Evolutionary conservation across 2,113 vertebrate species (phyloP).

Genomic region (Pseudonaja textilis): DNA sequence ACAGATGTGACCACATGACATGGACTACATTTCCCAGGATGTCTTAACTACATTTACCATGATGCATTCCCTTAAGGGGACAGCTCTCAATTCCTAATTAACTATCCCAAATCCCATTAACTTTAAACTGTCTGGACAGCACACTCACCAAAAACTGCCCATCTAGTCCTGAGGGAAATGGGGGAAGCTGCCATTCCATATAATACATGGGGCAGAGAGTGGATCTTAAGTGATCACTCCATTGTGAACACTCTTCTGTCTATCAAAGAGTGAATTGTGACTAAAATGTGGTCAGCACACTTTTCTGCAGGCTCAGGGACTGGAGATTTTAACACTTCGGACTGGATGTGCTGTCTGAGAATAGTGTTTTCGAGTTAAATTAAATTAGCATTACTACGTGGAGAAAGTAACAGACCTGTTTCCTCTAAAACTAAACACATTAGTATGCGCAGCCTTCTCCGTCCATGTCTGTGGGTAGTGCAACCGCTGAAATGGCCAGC

Average conservation of each 20-base stretch:
- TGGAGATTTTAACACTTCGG: background rate
- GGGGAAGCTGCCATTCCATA: too few relatives aligned
- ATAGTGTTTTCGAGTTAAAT: background rate
- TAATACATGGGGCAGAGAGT: too few relatives aligned
- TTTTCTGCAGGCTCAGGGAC: background rate
- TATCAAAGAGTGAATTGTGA: background rate
- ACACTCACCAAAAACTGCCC: too few relatives aligned
- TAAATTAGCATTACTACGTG: background rate
- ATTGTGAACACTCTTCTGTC: background rate
- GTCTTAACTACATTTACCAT: too few relatives aligned
- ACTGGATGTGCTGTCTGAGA: background rate
- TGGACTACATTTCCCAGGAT: too few relatives aligned
- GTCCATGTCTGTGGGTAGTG: background rate
- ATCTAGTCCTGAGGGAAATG: too few relatives aligned
- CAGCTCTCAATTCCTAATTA: too few relatives aligned
- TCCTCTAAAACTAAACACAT: background rate
- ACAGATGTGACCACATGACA: too few relatives aligned
- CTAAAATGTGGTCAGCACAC: background rate
- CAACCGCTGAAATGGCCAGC: background rate
- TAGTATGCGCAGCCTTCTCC: background rate
- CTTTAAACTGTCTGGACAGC: too few relatives aligned
- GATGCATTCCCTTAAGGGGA: too few relatives aligned
- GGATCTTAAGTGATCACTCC: too few relatives aligned
- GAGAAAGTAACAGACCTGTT: background rate
- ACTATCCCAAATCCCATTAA: too few relatives aligned